A percentile compares a stretch with the other conserved stretches of the same genome.
Conservation (phyloP, 2,113 vertebrate genomes). For the Condylura cristata region DNA sequence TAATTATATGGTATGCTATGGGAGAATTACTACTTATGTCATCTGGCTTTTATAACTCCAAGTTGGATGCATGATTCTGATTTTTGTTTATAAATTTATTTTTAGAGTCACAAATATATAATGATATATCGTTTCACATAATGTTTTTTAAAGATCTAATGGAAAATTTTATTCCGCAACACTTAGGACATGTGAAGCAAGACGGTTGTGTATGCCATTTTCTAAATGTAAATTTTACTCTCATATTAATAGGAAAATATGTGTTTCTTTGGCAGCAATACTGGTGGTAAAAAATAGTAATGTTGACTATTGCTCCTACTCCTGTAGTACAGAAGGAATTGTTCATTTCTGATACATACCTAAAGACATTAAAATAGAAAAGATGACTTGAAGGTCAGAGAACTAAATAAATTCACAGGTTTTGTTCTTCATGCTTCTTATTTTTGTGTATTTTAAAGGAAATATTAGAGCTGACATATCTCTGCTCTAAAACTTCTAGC, state of each 20-base stretch:
- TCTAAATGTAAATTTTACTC: conserved; percentile 31
- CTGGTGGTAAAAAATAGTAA: conserved; percentile 7
- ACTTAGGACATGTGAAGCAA: not conserved
- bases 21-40: conserved; percentile 58
- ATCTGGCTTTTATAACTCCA: conserved; percentile 58
- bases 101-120: conserved; percentile 62
- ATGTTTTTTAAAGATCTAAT: conserved; percentile 59
- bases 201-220: not conserved
- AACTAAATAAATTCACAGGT: not conserved
- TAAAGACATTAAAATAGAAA: not conserved
- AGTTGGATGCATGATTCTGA: conserved; percentile 46
- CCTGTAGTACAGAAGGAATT: not conserved
- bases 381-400: not conserved
- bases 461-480: not conserved
- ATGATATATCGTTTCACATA: conserved; percentile 52
- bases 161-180: conserved; percentile 44
- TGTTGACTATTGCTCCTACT: not conserved
- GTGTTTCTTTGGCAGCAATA: conserved; percentile 2
- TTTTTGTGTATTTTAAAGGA: conserved; percentile 2
- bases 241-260: not conserved
- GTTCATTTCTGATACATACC: conserved; percentile 35
- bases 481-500: not conserved
- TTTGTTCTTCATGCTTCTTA: not conserved
- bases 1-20: conserved; percentile 45
- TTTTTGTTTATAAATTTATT: conserved; percentile 58